Evolutionary conservation across 2,888 invertebrate genomes (phyloP), one percentile per base, ranked within the genome.

Genomic region (Beris morrisii): DNA sequence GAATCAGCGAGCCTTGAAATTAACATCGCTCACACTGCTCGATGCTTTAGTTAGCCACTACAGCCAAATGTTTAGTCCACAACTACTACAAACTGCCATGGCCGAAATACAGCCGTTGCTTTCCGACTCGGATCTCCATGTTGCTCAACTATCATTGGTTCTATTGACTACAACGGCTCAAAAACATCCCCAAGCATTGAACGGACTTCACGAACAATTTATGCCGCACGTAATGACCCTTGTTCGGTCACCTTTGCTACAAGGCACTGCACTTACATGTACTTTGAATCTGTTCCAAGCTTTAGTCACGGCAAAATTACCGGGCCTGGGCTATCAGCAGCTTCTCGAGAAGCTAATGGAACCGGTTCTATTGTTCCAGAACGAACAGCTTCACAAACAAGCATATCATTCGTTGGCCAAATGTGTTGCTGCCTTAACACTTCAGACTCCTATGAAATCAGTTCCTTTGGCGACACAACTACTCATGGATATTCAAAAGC

Each of bases 381-480:
- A 79, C 70, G 80, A 70, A 57, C 84, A 84, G 73, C 83, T 86
- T 68, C 86, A 87, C 73, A 87, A 87, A 72, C 87, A 87, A 81
- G 96, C 97, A 15, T 97, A 93, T 83, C 94, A 96, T 81, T 97
- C 97, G 30, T 85, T 98, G 74, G 97, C 98, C 5, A 97, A 97
- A 79, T 97, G 96, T 79, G 94, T 97, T 64, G 97, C 97, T 5
- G 94, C 95, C 0, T 86, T 98, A 65, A 95, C 95, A 12, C 88
- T 93, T 63, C 89, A 90, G 56, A 90, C 91, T 76, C 86, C 86
- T 4, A 81, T 84, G 45, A 89, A 91, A 75, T 90, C 91, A 2
- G 81, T 88, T 28, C 84, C 85, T 13, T 84, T 88, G 66, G 88
- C 89, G 22, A 84, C 84, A 52, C 84, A 86, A 74, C 85, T 88